Evolutionary conservation across 2,797 vertebrate genomes (phyloP), one percentile per base, ranked within the genome.

Genomic region (Sebastes matsubarae): DNA sequence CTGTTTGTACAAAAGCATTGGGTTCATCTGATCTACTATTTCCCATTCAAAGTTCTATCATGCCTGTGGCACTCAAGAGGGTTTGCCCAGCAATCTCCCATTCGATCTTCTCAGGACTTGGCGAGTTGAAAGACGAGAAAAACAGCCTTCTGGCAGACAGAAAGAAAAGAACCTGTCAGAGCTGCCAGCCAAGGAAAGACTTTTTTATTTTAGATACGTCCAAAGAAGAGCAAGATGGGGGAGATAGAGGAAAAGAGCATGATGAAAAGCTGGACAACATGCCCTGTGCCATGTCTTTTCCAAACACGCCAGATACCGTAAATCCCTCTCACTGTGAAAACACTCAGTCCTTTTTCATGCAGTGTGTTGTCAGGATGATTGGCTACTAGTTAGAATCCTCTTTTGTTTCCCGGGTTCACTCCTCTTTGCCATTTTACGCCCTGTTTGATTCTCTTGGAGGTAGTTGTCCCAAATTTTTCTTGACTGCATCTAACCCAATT

Each of bases 161-260:
- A 79, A 34, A 77, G 67, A 82, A 84, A 65, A 79, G 52, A 82
- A 71, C 71, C 68, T 81, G 85, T 86, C 89, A 82, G 38, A 12
- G 60, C 67, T 79, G 59, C 36, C 63, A 57, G 69, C 32, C 20
- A 79, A 50, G 80, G 61, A 30, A 82, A 88, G 58, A 34, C 55
- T 64, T 25, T 69, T 69, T 68, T 85, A n/a, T 81, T 76, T 64
- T 8, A 42, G 38, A 73, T 22, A 72, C 65, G 36, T 84, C 66
- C 9, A 83, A 88, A 84, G 72, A 71, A 54, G 18, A 68, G 27
- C 14, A 58, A 61, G 63, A 82, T 42, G 18, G 22, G 58, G 58
- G 34, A 68, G 46, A 82, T 22, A 54, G 2, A 61, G 46, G 20
- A 24, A 63, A 80, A 1, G 25, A 70, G 12, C 32, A 69, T 1